Percentiles rank a stretch among this genome's conserved stretches.
These are phyloP conservation scores for Bradypodion ventrale DNA, from an alignment of 2,797 vertebrate genomes.

Conservation along the genomic window DNA sequence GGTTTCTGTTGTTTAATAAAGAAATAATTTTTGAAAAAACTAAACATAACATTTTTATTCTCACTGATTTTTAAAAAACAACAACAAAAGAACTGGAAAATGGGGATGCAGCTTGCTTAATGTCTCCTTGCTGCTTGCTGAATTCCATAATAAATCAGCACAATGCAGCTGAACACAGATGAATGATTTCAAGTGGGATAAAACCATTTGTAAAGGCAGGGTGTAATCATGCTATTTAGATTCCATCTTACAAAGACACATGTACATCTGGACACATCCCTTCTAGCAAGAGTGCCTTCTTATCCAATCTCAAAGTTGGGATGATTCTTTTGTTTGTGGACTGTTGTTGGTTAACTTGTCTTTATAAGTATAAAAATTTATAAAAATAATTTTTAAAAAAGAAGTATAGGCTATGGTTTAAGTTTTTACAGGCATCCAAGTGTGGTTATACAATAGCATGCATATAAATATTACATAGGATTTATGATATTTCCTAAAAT, in stretches of 20 bases:
- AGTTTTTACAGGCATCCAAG: background rate
- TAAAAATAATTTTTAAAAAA: too few species aligned
- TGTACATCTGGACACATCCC: background rate
- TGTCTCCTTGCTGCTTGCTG: background rate
- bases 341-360: background rate
- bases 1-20: background rate
- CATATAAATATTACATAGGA: background rate
- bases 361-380: background rate
- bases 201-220: conserved; percentile 6
- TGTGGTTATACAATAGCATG: background rate
- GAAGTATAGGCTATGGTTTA: background rate
- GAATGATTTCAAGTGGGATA: conserved; percentile 13
- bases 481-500: background rate
- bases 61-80: background rate
- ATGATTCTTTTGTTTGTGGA: background rate
- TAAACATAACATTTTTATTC: background rate
- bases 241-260: background rate
- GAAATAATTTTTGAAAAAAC: background rate
- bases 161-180: conserved; percentile 21
- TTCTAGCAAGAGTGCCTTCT: background rate
- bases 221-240: background rate
- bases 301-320: background rate
- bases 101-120: background rate
- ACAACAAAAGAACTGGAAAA: conserved; percentile 30
- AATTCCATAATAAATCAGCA: conserved; percentile 21